phyloP scores from a whole-genome alignment of 2,113 vertebrate genomes.

The Emydocephalus ijimae region DNA sequence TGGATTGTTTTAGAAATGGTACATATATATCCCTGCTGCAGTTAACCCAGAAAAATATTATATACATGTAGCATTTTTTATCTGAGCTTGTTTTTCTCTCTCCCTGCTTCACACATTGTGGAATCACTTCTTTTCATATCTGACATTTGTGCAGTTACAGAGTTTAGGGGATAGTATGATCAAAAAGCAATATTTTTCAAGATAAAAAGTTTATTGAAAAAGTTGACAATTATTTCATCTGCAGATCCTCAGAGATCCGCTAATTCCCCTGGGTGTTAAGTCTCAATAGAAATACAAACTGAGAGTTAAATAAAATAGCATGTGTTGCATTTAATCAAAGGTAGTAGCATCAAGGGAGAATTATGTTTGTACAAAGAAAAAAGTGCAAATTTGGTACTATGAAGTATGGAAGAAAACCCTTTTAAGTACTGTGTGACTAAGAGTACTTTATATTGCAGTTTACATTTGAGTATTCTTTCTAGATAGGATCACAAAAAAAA shows the following conservation, averaged over 20 bases:
- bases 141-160: background rate
- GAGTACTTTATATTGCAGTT: background rate
- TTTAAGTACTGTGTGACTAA: background rate
- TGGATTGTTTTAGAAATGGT: background rate
- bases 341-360: background rate
- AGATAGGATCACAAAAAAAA: background rate
- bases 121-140: background rate
- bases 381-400: background rate
- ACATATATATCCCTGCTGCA: background rate
- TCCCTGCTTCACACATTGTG: background rate
- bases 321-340: background rate
- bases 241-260: background rate
- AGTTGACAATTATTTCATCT: background rate
- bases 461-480: background rate
- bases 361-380: background rate
- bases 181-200: background rate
- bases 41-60: background rate
- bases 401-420: background rate
- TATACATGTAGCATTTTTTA: background rate
- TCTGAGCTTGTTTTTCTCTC: background rate
- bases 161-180: background rate
- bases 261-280: background rate
- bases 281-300: background rate
- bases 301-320: rapidly evolving
- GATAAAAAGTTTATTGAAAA: background rate